Conservation (phyloP, 2,797 vertebrate genomes). For the Arnoldichthys spilopterus region DNA sequence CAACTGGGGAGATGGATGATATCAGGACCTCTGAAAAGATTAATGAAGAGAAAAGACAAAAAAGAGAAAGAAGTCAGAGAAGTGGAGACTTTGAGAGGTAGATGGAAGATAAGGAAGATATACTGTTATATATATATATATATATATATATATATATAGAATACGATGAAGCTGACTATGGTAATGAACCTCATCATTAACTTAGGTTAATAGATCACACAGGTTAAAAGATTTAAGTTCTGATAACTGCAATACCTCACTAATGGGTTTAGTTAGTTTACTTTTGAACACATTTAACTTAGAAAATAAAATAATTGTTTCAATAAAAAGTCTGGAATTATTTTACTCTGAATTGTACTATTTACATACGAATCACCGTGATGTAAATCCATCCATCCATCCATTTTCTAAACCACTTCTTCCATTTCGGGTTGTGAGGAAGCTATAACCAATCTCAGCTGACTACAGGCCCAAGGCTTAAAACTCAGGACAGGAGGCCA, state of each 20-base stretch:
- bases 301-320: not conserved
- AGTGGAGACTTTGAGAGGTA: constrained; percentile 46
- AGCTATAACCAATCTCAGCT: too few species aligned
- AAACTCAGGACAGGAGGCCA: too few species aligned
- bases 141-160: too few species aligned
- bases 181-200: constrained; percentile 1
- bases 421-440: too few species aligned
- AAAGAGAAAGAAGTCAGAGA: constrained; percentile 30
- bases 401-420: too few species aligned
- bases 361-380: not conserved
- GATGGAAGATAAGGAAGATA: constrained; percentile 49
- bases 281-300: not conserved
- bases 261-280: not conserved
- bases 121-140: constrained; percentile 50
- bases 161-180: not conserved
- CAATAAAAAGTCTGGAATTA: not conserved
- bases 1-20: constrained; percentile 97
- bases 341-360: not conserved
- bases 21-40: constrained; percentile 91
- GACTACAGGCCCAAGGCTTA: too few species aligned
- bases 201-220: not conserved
- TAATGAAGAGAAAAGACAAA: constrained; percentile 78
- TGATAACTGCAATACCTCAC: not conserved
- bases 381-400: too few species aligned
- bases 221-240: not conserved